phyloP scores from a whole-genome alignment of 2,888 invertebrate species.

The Ethmia dodecea region DNA sequence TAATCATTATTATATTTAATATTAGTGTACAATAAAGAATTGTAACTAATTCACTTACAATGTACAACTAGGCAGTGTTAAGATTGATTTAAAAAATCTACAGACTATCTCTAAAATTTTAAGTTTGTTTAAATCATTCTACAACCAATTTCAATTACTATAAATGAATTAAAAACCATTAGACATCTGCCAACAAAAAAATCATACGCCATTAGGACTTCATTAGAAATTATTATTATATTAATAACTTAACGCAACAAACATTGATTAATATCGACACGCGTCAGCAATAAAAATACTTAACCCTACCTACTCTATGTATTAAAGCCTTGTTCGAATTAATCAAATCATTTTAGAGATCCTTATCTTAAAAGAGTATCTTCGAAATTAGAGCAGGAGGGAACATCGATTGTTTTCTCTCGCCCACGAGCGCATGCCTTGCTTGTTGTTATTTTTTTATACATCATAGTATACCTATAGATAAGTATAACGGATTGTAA shows the following conservation, averaged over 20 bases:
- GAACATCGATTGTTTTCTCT: constrained; percentile 70
- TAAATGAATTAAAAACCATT: too few species aligned
- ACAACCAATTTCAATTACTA: too few species aligned
- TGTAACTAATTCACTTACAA: too few species aligned
- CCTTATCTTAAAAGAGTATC: constrained; percentile 51
- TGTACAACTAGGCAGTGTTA: too few species aligned
- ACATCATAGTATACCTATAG: constrained; percentile 44
- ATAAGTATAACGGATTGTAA: constrained; percentile 74
- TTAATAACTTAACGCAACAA: constrained; percentile 56
- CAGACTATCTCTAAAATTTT: too few species aligned
- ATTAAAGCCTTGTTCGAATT: constrained; percentile 65
- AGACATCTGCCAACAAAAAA: too few species aligned
- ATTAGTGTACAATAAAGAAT: too few species aligned
- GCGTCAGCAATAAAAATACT: constrained; percentile 70
- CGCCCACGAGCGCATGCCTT: constrained; percentile 65
- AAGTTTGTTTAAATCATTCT: too few species aligned
- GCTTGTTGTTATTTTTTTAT: constrained; percentile 59
- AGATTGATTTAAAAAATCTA: too few species aligned
- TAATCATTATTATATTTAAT: too few species aligned
- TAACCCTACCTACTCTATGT: constrained; percentile 60
- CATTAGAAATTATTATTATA: constrained; percentile 65
- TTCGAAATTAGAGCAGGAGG: constrained; percentile 74
- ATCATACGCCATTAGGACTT: constrained; percentile 48
- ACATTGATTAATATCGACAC: constrained; percentile 69
- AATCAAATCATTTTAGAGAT: constrained; percentile 72